Evolutionary conservation across 2,797 vertebrate genomes (phyloP), one percentile per base, ranked within the genome.

Genomic region (Rhadinocentrus ornatus): DNA sequence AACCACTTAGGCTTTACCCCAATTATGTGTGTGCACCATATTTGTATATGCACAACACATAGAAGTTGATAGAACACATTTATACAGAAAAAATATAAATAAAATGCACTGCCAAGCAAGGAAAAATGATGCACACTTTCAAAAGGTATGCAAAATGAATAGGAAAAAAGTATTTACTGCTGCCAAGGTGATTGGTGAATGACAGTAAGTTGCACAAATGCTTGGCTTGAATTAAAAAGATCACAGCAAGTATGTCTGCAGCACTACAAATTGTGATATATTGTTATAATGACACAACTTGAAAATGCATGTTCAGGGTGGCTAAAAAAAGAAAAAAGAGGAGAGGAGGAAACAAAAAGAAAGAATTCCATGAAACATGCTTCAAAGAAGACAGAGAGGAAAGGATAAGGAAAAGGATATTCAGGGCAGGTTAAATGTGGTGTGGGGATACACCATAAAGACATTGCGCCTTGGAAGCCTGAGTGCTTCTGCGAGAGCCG

Each of bases 401-500:
- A 56, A 66, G 39, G 67, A 71, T 70, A 60, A 78, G 71, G 41
- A 46, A 63, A 62, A 77, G 66, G 62, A 75, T 80, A 69, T 62
- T 54, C 63, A 59, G 86, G 70, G 69, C 55, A 80, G 85, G 78
- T 77, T 83, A 71, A 82, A 80, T 64, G 77, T 76, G 75, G 72
- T 78, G 83, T 78, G 68, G 56, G 81, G 66, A 85, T 80, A 68
- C 57, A 12, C 58, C 1, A 54, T 73, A 83, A 87, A 90, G 82
- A 84, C 48, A 52, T 83, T 65, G 72, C 35, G 68, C 74, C 57
- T 71, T 68, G 39, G 73, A 88, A 86, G 86, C 83, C 83, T 90
- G 81, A 79, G 63, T 81, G 75, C 79, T 79, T 78, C 61, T 67
- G 59, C 68, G 85, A 89, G 82, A 88, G 83, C 80, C 58, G 80